Evolutionary conservation across 2,888 invertebrate species (phyloP).

Genomic region (Scotopteryx bipunctaria): DNA sequence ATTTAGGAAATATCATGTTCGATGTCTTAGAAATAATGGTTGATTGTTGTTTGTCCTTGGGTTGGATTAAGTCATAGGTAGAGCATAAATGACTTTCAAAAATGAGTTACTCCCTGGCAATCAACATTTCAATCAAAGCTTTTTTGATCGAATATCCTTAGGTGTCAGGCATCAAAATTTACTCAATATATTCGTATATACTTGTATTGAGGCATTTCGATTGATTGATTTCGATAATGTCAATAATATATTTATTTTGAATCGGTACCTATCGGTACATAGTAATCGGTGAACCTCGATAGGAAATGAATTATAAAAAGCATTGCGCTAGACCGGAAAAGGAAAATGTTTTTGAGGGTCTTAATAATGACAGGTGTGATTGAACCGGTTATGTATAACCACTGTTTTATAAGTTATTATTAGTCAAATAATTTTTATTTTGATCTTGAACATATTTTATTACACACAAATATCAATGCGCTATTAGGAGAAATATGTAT

Average conservation of each 20-base stretch:
- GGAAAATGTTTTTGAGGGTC: constrained; percentile 35
- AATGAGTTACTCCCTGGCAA: background rate
- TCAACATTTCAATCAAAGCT: background rate
- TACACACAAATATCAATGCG: background rate
- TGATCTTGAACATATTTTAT: constrained; percentile 12
- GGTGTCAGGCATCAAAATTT: no score
- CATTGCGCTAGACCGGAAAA: constrained; percentile 33
- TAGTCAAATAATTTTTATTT: constrained; percentile 13
- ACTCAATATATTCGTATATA: no score
- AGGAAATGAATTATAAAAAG: constrained; percentile 10
- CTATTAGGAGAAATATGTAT: background rate
- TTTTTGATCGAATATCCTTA: no score
- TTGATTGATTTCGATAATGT: no score
- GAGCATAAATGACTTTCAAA: background rate
- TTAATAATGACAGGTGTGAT: constrained; percentile 27
- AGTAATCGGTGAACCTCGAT: background rate
- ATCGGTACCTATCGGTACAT: no score
- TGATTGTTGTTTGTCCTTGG: constrained; percentile 11
- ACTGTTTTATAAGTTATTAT: background rate
- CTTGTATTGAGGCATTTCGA: no score
- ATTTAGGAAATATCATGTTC: constrained; percentile 45
- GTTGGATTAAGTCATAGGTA: constrained; percentile 2
- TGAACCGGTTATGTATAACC: constrained; percentile 30
- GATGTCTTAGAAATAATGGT: constrained; percentile 25
- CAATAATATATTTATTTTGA: no score